These are phyloP conservation scores for Drosophila fuyamai DNA, from an alignment of 1,140 invertebrate species.

Conservation along the genomic window DNA sequence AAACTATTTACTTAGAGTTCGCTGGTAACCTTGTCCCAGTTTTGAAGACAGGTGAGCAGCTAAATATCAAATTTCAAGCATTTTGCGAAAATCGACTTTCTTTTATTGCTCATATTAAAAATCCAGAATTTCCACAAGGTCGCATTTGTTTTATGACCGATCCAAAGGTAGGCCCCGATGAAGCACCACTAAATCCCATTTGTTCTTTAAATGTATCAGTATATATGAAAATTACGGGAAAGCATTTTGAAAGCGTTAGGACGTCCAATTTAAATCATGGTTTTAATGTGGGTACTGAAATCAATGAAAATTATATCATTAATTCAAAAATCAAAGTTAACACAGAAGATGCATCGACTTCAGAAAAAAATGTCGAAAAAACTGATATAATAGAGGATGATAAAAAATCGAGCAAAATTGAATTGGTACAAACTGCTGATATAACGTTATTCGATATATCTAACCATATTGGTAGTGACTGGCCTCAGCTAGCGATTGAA, in stretches of 20 bases:
- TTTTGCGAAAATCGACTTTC: constrained; percentile 98
- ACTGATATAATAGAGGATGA: background rate
- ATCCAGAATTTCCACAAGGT: constrained; percentile 91
- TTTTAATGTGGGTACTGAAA: constrained; percentile 17
- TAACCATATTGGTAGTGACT: constrained; percentile 94
- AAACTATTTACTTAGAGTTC: constrained; percentile 97
- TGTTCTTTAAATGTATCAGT: constrained; percentile 99
- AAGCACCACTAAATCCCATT: constrained; percentile 96
- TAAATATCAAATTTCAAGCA: constrained; percentile 96
- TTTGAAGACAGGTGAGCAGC: constrained; percentile 98
- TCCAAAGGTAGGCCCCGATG: constrained; percentile 93
- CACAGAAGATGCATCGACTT: background rate
- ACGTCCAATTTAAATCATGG: constrained; percentile 15
- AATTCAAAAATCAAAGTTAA: background rate
- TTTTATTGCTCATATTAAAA: constrained; percentile 96
- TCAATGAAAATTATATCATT: constrained; percentile 18
- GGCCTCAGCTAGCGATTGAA: constrained; percentile 93
- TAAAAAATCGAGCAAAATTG: background rate
- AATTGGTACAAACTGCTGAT: constrained; percentile 66
- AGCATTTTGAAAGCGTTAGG: background rate
- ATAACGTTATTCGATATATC: constrained; percentile 95
- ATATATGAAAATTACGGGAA: constrained; percentile 85
- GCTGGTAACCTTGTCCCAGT: constrained; percentile 98
- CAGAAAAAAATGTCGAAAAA: background rate
- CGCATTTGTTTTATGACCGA: constrained; percentile 98